Evolutionary conservation across 2,797 vertebrate species (phyloP), one percentile per base, ranked within the genome.

Genomic region (Diceros bicornis): DNA sequence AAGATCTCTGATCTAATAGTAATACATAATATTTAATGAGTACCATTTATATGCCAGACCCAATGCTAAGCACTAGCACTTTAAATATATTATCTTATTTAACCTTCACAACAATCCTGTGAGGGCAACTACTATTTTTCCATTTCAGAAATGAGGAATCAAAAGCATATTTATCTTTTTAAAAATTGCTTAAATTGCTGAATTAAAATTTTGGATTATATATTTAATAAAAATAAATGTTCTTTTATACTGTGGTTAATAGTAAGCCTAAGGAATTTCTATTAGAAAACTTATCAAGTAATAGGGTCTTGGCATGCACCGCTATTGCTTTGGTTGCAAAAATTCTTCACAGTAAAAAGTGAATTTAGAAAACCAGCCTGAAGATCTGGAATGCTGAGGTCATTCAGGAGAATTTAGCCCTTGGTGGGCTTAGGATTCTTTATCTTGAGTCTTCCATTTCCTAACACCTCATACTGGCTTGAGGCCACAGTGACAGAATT

Each of bases 1-100:
- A 93, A 93, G 52, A 85, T 44, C 7, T 55, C 25, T 78, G 78
- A 69, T 69, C 23, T 34, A 91, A 55, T 93, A 91, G 91, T 68
- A 66, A 92, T 52, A 89, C 21, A 44, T 78, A 37, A 61, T 75
- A 96, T 94, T 92, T 86, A 96, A 57, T 64, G 41, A 86, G 27
- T 83, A 75, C 14, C 21, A 93, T 96, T 95, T 34, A 44, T 84
- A 74, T 88, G 14, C 29, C 59, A n/a, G 10, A n/a, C 2, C n/a
- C 13, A 83, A 47, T 91, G 44, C 72, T 95, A 85, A 81, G 12
- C 55, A 47, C 6, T 57, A 89, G 32, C 14, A 52, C 4, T 85
- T 95, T 79, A 95, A 92, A 66, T 79, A 62, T 77, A 81, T 91
- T 91, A 62, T 37, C 44, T 72, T 89, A 94, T 68, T 91, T 97